Conservation (phyloP, 2,797 vertebrate species). For the Pelochelys cantorii region DNA sequence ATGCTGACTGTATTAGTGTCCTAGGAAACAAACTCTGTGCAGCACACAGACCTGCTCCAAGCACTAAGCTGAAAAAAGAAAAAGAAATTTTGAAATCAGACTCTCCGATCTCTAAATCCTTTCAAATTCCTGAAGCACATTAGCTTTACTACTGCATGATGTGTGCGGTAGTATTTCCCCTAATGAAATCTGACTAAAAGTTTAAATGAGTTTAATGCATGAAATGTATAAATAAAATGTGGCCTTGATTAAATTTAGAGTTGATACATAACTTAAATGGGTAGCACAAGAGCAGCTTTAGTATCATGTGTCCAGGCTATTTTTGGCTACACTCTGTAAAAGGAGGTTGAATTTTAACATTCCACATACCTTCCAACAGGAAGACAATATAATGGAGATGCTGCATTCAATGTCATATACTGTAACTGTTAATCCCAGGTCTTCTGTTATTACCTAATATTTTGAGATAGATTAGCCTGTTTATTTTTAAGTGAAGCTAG, state of each 20-base stretch:
- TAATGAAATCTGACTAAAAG: constrained; percentile 89
- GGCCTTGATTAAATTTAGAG: constrained; percentile 86
- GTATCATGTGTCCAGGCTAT: constrained; percentile 80
- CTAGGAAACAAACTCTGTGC: constrained; percentile 81
- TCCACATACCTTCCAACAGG: constrained; percentile 51
- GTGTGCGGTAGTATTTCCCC: constrained; percentile 84
- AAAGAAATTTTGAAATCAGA: constrained; percentile 86
- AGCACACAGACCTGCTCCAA: constrained; percentile 75
- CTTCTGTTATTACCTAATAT: not conserved
- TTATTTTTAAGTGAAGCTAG: not conserved
- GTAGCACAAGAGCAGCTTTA: constrained; percentile 79
- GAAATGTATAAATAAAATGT: constrained; percentile 88
- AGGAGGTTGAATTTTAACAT: constrained; percentile 74
- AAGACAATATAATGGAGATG: constrained; percentile 32
- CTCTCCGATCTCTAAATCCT: constrained; percentile 84
- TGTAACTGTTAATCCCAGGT: not conserved
- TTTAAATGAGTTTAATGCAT: constrained; percentile 88
- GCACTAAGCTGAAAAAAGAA: constrained; percentile 73
- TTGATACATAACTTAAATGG: constrained; percentile 85
- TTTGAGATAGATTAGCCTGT: not conserved
- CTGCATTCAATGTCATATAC: not conserved
- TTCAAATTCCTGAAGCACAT: constrained; percentile 87
- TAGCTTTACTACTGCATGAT: constrained; percentile 85
- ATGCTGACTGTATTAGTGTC: constrained; percentile 87
- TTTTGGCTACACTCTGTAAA: constrained; percentile 74